phyloP scores from a whole-genome alignment of 2,888 invertebrate species.

The Diogma glabrata region DNA sequence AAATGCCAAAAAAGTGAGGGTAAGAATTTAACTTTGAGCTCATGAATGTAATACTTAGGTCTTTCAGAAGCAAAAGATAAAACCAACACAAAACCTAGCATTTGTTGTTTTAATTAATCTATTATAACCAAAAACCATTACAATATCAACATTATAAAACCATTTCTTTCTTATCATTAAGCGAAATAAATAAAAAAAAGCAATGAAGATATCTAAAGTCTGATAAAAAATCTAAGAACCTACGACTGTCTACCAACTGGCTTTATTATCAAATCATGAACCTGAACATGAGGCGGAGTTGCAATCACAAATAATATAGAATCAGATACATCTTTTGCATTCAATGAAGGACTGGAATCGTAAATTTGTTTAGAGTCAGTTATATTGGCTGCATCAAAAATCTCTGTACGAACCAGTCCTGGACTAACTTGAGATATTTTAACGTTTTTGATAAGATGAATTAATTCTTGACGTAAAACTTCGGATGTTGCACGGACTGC shows the following conservation, averaged over 20 bases:
- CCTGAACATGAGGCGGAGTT: slow-evolving; percentile 26
- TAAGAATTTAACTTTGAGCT: too few relatives aligned
- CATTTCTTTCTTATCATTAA: too few relatives aligned
- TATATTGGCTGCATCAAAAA: background rate
- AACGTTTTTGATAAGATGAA: background rate
- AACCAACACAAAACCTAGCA: too few relatives aligned
- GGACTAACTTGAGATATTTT: slow-evolving; percentile 1
- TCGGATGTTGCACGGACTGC: slow-evolving; percentile 18
- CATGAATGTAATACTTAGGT: too few relatives aligned
- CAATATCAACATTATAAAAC: too few relatives aligned
- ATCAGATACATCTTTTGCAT: slow-evolving; percentile 22
- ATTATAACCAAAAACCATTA: too few relatives aligned
- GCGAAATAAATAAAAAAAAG: too few relatives aligned
- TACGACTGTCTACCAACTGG: slow-evolving; percentile 3
- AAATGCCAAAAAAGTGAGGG: too few relatives aligned
- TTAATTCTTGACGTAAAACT: slow-evolving; percentile 20
- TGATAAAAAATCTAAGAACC: too few relatives aligned
- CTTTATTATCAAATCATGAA: slow-evolving; percentile 6
- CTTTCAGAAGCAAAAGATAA: too few relatives aligned
- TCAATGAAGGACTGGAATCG: slow-evolving; percentile 8
- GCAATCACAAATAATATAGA: slow-evolving; percentile 24
- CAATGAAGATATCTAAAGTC: too few relatives aligned
- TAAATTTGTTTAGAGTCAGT: background rate
- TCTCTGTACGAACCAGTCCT: slow-evolving; percentile 1
- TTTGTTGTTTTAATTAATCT: too few relatives aligned